A percentile compares a stretch with the other conserved stretches of the same genome.
Evolutionary conservation across 2,888 invertebrate genomes (phyloP).

Genomic region (Timema cristinae): DNA sequence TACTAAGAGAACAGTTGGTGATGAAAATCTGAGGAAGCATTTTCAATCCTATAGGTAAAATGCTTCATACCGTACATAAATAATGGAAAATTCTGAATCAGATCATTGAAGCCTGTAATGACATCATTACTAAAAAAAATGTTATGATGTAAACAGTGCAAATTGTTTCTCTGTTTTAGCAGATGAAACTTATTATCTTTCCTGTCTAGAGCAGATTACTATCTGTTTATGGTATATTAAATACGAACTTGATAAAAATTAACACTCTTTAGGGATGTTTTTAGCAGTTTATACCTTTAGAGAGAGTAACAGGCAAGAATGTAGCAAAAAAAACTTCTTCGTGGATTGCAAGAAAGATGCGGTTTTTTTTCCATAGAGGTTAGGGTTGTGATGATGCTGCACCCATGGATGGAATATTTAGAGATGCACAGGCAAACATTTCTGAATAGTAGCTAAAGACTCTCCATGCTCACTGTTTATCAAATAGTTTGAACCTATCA

Average conservation of each 20-base stretch:
- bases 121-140: background rate
- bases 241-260: background rate
- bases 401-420: background rate
- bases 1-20: background rate
- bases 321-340: background rate
- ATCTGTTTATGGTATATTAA: background rate
- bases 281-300: background rate
- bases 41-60: background rate
- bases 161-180: constrained; percentile 2
- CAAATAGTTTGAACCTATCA: background rate
- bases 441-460: background rate
- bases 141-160: background rate
- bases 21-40: background rate
- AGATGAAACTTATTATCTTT: background rate
- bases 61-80: background rate
- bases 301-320: background rate
- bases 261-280: background rate
- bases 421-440: background rate
- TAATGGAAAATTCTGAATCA: background rate
- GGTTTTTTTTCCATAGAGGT: background rate
- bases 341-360: background rate
- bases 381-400: background rate
- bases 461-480: constrained; percentile 4
- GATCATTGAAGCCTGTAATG: constrained; percentile 3
- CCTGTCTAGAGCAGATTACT: background rate